Evolutionary conservation across 1,140 invertebrate genomes (phyloP), one percentile per base, ranked within the genome.

Genomic region (Bombus terrestris): DNA sequence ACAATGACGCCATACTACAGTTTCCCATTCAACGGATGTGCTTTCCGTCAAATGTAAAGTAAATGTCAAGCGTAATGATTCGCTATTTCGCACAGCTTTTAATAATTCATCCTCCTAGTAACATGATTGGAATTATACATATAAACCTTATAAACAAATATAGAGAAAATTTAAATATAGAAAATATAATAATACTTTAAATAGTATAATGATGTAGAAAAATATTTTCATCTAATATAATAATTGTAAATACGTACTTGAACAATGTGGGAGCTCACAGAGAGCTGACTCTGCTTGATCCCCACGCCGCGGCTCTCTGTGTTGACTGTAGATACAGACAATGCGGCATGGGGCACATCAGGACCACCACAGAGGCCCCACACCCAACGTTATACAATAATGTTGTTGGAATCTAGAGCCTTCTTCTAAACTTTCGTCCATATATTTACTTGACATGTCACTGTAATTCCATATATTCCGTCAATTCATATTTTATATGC

Each of bases 321-420:
- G 96, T 95, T 96, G 95, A 95, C 95, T 95, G 95, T 95, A 94
- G 96, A 95, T 96, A 96, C 96, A 95, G 95, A 96, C 95, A 96
- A 96, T 95, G 96, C 96, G 96, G 97, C 96, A 96, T 97, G 97
- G 97, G 97, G 97, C 96, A 96, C 98, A 98, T 98, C 98, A 99
- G 98, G 97, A 98, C 96, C 97, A 98, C 98, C 98, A 98, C 98
- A 97, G 98, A 99, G 98, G 98, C 98, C 98, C 98, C 96, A 98
- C 97, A 96, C 98, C 98, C 97, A 99, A 98, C 97, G 97, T 97
- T 96, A 98, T 97, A 96, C 96, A 97, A 95, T 97, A 98, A 93
- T 95, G 94, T 81, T 93, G 94, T 78, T 95, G 94, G 74, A 93
- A 82, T 35, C 92, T 93, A 82, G 91, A 92, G 32, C 88, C 91